Evolutionary conservation across 2,888 invertebrate genomes (phyloP).

Genomic region (Bimastos eiseni): DNA sequence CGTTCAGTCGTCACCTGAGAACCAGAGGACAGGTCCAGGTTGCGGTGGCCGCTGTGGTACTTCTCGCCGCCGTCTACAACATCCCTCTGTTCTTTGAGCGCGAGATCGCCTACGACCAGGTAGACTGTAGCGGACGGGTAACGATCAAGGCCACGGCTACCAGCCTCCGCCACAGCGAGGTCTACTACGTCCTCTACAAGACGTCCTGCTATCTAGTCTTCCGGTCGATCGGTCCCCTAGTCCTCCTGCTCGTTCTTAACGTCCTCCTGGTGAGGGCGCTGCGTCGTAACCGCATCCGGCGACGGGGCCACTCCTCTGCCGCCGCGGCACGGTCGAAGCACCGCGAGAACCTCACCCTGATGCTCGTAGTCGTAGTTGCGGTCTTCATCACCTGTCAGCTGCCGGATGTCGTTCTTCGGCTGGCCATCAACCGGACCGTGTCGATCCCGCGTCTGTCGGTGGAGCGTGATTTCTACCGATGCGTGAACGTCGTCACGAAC

Average conservation of each 20-base stretch:
- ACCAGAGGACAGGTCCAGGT: slow-evolving; percentile 37
- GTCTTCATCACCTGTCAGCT: slow-evolving; percentile 39
- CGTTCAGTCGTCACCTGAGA: slow-evolving; percentile 40
- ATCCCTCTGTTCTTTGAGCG: slow-evolving; percentile 45
- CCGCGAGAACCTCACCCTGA: slow-evolving; percentile 38
- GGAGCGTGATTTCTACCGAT: not conserved
- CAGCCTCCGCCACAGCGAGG: not conserved
- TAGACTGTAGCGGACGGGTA: not conserved
- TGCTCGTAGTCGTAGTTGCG: slow-evolving; percentile 39
- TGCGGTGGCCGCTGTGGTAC: slow-evolving; percentile 33
- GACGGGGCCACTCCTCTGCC: not conserved
- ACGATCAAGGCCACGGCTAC: slow-evolving; percentile 25
- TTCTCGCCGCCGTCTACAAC: slow-evolving; percentile 44
- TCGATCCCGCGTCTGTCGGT: not conserved
- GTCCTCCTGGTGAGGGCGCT: slow-evolving; percentile 41
- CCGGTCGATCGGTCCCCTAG: slow-evolving; percentile 43
- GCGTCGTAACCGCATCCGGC: slow-evolving; percentile 22
- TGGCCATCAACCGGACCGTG: slow-evolving; percentile 30
- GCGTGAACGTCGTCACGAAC: slow-evolving; percentile 40
- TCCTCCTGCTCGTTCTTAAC: slow-evolving; percentile 42
- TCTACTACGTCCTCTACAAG: slow-evolving; percentile 45
- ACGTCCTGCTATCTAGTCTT: slow-evolving; percentile 43
- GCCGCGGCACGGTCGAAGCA: not conserved
- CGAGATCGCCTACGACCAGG: slow-evolving; percentile 28
- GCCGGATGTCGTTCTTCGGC: slow-evolving; percentile 38